A percentile compares a stretch with the other conserved stretches of the same genome.
These are phyloP conservation scores for Drosophila parthenogenetica DNA, from an alignment of 2,888 invertebrate species.

Conservation along the genomic window DNA sequence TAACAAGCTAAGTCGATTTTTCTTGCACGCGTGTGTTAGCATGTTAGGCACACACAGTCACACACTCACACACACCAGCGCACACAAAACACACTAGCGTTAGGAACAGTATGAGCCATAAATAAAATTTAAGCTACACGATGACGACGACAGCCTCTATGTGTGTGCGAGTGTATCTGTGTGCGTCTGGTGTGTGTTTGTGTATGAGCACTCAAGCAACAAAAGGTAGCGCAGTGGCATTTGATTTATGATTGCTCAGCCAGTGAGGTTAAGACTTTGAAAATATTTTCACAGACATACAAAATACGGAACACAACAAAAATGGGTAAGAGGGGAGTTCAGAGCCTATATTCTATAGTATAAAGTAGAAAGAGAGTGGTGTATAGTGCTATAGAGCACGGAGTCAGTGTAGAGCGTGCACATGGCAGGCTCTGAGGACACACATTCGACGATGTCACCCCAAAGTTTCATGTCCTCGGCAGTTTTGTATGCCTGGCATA, in stretches of 20 bases:
- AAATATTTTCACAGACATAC: constrained; percentile 77
- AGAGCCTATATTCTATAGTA: constrained; percentile 24
- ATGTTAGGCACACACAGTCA: constrained; percentile 49
- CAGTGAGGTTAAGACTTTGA: constrained; percentile 79
- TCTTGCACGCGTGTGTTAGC: constrained; percentile 54
- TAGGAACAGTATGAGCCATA: constrained; percentile 69
- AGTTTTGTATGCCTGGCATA: constrained; percentile 54
- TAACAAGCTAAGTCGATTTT: constrained; percentile 39
- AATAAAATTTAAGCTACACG: constrained; percentile 78
- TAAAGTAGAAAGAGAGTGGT: background rate
- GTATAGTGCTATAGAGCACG: background rate
- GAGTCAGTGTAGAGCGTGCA: constrained; percentile 12
- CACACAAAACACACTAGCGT: constrained; percentile 22
- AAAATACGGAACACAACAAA: constrained; percentile 49
- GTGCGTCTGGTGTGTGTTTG: constrained; percentile 17
- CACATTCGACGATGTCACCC: constrained; percentile 15
- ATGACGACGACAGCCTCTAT: constrained; percentile 58
- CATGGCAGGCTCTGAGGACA: constrained; percentile 43
- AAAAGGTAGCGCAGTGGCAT: constrained; percentile 77
- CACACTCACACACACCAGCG: constrained; percentile 27
- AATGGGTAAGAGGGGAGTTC: background rate
- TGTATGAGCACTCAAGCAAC: constrained; percentile 69
- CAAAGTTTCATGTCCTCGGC: constrained; percentile 21
- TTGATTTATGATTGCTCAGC: constrained; percentile 79
- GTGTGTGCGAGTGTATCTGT: constrained; percentile 18